Evolutionary conservation across 2,797 vertebrate genomes (phyloP), one percentile per base, ranked within the genome.

Genomic region (Ispidina lecontei): DNA sequence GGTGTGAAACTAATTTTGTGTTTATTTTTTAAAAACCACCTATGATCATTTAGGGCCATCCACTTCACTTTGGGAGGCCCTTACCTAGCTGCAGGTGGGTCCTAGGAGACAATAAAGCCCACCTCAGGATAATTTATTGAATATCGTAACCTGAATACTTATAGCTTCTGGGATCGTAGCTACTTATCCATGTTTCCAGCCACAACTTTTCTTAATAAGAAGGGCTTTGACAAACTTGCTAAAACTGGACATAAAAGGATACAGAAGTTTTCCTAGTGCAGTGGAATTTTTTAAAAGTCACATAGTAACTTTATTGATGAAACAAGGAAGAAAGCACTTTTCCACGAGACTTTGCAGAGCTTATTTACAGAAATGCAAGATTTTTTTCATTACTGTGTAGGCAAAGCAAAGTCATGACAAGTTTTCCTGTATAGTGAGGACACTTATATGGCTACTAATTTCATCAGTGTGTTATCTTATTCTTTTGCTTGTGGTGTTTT

Each of bases 171-270:
- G 95, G 97, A 97, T 95, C 96, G 79, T 97, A 97, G 89, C 96
- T 97, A 97, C 96, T 97, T 97, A 98, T 97, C 96, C 97, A 92
- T 95, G 96, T 97, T 98, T 97, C 97, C 97, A 98, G 97, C 95
- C 96, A 92, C 96, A 96, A 97, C 95, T 96, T 97, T 97, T 97
- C 97, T 97, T 96, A 98, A 98, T 98, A 98, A 98, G 97, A 97
- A 97, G 97, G 94, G 96, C 96, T 98, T 98, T 98, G 96, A 98
- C 97, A 97, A 97, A 96, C 96, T 96, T 97, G 94, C 96, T 97
- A 98, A 98, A 98, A 97, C 96, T 96, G 97, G 96, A 96, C 96
- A 98, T 98, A 97, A 98, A 98, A 97, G 97, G 97, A 98, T 98
- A 97, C 97, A 97, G 94, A 97, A 97, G 94, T 97, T 97, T 98